Percentiles rank a stretch among this genome's conserved stretches.
These are phyloP conservation scores for Menidia menidia DNA, from an alignment of 2,797 vertebrate species.

Conservation along the genomic window DNA sequence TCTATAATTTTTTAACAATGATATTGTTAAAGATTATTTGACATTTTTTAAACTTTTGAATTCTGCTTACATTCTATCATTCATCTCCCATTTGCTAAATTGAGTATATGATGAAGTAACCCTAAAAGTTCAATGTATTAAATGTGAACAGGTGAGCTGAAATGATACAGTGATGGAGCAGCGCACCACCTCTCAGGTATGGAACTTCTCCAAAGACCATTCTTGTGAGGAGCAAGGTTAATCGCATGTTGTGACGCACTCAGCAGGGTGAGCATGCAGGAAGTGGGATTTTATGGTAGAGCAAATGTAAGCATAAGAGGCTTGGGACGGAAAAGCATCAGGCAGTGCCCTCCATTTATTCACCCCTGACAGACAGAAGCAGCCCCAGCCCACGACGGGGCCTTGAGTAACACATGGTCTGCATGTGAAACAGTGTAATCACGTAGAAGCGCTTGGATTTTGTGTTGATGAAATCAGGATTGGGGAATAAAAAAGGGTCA, in stretches of 20 bases:
- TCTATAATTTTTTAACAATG: too few species aligned
- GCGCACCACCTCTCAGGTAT: not conserved
- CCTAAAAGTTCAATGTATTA: too few species aligned
- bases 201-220: not conserved
- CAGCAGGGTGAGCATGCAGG: not conserved
- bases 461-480: not conserved
- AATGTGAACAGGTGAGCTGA: too few species aligned
- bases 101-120: too few species aligned
- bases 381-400: not conserved
- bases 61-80: too few species aligned
- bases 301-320: conserved; percentile 1
- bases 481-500: not conserved
- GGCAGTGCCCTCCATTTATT: not conserved
- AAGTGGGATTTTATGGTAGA: not conserved
- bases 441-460: not conserved
- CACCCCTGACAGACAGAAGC: not conserved
- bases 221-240: conserved; percentile 1
- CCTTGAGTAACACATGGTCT: conserved; percentile 4
- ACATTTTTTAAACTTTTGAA: too few species aligned
- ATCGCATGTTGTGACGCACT: not conserved
- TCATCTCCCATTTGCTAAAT: too few species aligned
- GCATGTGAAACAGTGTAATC: conserved; percentile 10
- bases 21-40: too few species aligned
- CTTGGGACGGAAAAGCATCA: not conserved
- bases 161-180: too few species aligned